A percentile compares a stretch with the other conserved stretches of the same genome.
Conservation (phyloP, 2,113 vertebrate species). For the Hemichromis elongatus region DNA sequence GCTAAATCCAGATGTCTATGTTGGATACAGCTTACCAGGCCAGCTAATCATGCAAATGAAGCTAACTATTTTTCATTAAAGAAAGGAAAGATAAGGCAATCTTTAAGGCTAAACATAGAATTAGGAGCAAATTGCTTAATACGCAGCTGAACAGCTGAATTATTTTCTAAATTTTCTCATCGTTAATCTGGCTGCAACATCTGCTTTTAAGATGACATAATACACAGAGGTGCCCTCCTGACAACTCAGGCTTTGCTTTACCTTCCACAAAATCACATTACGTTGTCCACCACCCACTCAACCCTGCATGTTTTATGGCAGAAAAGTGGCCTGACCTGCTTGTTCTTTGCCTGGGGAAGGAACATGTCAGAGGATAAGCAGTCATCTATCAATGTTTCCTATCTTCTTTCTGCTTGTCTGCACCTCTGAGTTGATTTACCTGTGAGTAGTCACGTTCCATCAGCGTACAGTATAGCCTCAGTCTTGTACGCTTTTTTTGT, state of each 20-base stretch:
- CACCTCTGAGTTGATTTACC: constrained; percentile 38
- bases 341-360: neutral
- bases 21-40: neutral
- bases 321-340: constrained; percentile 19
- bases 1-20: neutral
- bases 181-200: neutral
- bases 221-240: constrained; percentile 38
- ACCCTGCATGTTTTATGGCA: constrained; percentile 17
- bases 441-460: constrained; percentile 57
- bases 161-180: neutral
- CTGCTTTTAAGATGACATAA: constrained; percentile 31
- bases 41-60: neutral
- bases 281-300: neutral
- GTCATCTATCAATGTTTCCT: constrained; percentile 48
- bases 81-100: neutral
- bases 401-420: constrained; percentile 58
- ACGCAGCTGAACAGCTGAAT: neutral
- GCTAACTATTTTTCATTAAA: neutral
- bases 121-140: neutral
- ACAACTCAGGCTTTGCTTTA: neutral
- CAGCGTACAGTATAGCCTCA: neutral
- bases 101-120: neutral
- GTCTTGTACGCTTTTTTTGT: neutral
- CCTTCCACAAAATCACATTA: constrained; percentile 28
- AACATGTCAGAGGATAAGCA: constrained; percentile 39